These are phyloP conservation scores for Rousettus madagascariensis DNA, from an alignment of 2,797 vertebrate species.

Conservation along the genomic window DNA sequence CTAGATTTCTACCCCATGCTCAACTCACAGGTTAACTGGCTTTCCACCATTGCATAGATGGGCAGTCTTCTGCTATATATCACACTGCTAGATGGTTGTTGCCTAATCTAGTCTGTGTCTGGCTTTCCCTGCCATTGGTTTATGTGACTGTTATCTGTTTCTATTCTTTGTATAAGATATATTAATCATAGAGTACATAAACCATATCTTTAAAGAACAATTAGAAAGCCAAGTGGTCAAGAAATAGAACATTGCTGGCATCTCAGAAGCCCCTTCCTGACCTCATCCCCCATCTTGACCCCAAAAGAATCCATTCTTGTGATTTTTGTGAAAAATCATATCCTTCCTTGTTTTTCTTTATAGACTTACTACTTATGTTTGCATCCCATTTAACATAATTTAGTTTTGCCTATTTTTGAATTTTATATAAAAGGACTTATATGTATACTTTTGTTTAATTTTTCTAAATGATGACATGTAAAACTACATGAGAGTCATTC, in stretches of 20 bases:
- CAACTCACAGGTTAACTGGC: neutral
- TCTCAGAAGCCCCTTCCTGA: neutral
- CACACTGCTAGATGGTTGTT: neutral
- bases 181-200: neutral
- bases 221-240: neutral
- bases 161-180: neutral
- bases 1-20: neutral
- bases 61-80: neutral
- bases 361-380: conserved; percentile 20
- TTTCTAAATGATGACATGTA: neutral
- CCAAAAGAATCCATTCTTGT: neutral
- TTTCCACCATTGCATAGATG: neutral
- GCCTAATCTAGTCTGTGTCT: neutral
- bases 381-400: conserved; percentile 21
- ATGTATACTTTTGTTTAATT: neutral
- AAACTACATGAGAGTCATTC: neutral
- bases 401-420: conserved; percentile 42
- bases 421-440: neutral
- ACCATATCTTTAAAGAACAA: neutral
- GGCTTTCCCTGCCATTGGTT: neutral
- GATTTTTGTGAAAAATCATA: conserved; percentile 6
- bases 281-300: neutral
- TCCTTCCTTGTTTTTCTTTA: conserved; percentile 17
- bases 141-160: conserved; percentile 2
- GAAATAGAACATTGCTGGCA: neutral